Evolutionary conservation across 2,113 vertebrate genomes (phyloP).

Genomic region (Tiliqua scincoides): DNA sequence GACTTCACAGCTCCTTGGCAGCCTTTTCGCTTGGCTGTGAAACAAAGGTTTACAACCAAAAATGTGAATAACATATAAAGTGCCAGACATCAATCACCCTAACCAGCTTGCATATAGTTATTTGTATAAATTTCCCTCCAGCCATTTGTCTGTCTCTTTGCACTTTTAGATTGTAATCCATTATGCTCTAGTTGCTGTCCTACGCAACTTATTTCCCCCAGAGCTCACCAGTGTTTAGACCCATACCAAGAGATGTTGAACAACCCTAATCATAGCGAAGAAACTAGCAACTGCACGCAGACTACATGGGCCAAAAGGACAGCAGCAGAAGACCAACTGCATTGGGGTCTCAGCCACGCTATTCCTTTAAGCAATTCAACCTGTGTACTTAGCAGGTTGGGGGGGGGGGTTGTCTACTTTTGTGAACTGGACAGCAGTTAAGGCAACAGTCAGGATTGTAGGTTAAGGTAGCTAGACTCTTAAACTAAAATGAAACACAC

Average conservation of each 20-base stretch:
- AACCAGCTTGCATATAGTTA: slow-evolving; percentile 18
- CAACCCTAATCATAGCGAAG: background rate
- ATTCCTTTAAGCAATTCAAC: too few relatives aligned
- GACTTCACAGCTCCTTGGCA: background rate
- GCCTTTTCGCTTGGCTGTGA: background rate
- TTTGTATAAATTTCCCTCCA: slow-evolving; percentile 8
- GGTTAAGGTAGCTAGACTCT: too few relatives aligned
- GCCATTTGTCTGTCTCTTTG: background rate
- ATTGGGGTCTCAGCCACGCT: too few relatives aligned
- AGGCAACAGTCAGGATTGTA: too few relatives aligned
- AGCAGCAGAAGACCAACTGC: background rate
- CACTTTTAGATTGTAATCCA: background rate
- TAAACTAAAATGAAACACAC: too few relatives aligned
- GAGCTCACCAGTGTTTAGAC: background rate
- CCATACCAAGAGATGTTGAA: background rate
- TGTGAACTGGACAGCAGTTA: too few relatives aligned
- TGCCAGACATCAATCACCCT: slow-evolving; percentile 16
- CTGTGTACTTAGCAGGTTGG: too few relatives aligned
- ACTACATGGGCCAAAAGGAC: background rate
- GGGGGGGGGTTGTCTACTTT: too few relatives aligned
- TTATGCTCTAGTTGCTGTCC: background rate
- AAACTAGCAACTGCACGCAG: too few relatives aligned
- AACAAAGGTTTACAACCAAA: slow-evolving; percentile 10
- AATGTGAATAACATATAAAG: slow-evolving; percentile 11
- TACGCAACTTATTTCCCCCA: background rate